These are phyloP conservation scores for Dicyrtoma fusca DNA, from an alignment of 2,888 invertebrate genomes.

Conservation along the genomic window DNA sequence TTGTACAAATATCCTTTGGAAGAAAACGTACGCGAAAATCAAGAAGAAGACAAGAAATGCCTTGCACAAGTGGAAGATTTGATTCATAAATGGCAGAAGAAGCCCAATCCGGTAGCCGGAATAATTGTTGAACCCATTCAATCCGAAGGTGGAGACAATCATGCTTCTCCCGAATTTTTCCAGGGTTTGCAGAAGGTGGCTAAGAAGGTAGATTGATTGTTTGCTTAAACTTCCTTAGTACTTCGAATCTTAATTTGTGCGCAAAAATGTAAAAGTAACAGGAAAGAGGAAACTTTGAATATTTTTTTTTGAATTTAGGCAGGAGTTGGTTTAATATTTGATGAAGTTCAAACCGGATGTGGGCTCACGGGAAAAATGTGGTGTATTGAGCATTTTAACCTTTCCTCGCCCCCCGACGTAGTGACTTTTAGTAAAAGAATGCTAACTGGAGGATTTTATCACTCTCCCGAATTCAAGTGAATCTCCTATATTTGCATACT, in stretches of 20 bases:
- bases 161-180: conserved; percentile 88
- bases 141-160: conserved; percentile 95
- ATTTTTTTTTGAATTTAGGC: too few species aligned
- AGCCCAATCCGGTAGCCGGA: conserved; percentile 80
- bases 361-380: conserved; percentile 97
- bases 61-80: conserved; percentile 66
- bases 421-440: conserved; percentile 99
- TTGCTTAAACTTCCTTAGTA: too few species aligned
- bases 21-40: conserved; percentile 76
- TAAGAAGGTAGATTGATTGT: conserved; percentile 66
- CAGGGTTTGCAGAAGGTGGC: conserved; percentile 78
- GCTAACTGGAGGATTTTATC: conserved; percentile 93
- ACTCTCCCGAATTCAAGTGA: conserved; percentile 73
- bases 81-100: conserved; percentile 71
- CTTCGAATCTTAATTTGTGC: too few species aligned
- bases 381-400: conserved; percentile 91
- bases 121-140: conserved; percentile 95
- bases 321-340: conserved; percentile 79
- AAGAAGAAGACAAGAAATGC: conserved; percentile 76
- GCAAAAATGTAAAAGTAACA: too few species aligned
- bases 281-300: too few species aligned
- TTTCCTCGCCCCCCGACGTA: conserved; percentile 84
- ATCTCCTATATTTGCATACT: too few species aligned
- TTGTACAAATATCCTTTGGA: conserved; percentile 89
- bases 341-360: conserved; percentile 98